phyloP scores from a whole-genome alignment of 2,888 invertebrate species.

The Odontothrips loti region DNA sequence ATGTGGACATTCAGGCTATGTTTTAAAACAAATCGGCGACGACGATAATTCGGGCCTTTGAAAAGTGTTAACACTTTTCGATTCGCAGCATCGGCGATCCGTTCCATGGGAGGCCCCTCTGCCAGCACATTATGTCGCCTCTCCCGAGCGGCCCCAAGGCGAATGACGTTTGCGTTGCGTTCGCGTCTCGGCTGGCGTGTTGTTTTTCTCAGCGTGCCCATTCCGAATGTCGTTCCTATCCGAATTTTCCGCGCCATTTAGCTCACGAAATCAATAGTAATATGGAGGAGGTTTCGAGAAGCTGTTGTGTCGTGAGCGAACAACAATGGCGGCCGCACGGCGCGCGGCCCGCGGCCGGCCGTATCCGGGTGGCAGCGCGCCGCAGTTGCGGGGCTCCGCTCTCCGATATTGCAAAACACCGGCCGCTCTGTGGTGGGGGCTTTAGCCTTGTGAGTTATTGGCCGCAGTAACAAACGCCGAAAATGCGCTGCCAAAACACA shows the following conservation, averaged over 20 bases:
- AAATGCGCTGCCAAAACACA: slow-evolving; percentile 24
- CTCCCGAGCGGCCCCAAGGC: not conserved
- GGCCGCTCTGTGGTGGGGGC: not conserved
- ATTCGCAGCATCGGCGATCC: no score
- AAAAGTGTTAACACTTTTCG: no score
- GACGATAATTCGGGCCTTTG: no score
- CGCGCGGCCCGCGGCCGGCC: not conserved
- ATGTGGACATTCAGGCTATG: no score
- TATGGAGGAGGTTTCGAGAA: not conserved
- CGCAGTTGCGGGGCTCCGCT: no score
- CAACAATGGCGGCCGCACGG: not conserved
- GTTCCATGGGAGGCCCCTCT: no score
- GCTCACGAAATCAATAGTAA: slow-evolving; percentile 12
- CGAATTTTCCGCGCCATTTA: slow-evolving; percentile 17
- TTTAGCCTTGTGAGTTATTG: slow-evolving; percentile 13
- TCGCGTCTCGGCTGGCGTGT: no score
- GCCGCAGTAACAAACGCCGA: slow-evolving; percentile 21
- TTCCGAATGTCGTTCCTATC: slow-evolving; percentile 10
- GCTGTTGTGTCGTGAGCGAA: no score
- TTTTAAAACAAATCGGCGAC: no score
- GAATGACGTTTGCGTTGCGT: not conserved
- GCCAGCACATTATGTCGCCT: no score
- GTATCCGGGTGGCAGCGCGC: not conserved
- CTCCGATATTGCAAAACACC: no score
- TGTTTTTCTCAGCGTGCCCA: not conserved